These are phyloP conservation scores for Huso huso DNA, from an alignment of 2,797 vertebrate species.

Conservation along the genomic window DNA sequence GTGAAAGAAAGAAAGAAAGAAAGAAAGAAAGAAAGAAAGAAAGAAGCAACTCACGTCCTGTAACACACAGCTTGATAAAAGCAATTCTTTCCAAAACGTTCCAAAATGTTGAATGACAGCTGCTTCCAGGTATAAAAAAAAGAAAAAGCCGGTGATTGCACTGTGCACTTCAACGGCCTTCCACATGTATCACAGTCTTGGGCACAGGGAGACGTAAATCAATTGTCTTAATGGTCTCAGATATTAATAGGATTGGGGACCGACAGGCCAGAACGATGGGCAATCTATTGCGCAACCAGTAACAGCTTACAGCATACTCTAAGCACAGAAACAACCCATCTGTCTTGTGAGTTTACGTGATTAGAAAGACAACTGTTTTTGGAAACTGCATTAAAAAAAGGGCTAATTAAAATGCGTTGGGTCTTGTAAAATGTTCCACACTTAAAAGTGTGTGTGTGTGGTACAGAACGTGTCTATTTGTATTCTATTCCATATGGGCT, in stretches of 20 bases:
- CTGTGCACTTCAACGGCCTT: conserved; percentile 14
- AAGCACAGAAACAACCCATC: no score
- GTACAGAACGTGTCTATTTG: background rate
- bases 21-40: no score
- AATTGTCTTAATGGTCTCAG: conserved; percentile 13
- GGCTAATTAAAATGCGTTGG: no score
- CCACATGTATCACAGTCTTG: conserved; percentile 15
- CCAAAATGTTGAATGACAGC: conserved; percentile 17
- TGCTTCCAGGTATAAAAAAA: conserved; percentile 4
- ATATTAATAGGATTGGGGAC: conserved; percentile 24
- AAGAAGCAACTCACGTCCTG: no score
- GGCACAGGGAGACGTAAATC: conserved; percentile 16
- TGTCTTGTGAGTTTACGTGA: no score
- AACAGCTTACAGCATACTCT: no score
- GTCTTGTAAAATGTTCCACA: no score
- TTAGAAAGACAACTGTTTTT: no score
- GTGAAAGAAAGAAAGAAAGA: no score
- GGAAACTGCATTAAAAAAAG: no score
- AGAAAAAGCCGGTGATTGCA: conserved; percentile 15
- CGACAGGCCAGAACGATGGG: conserved; percentile 9
- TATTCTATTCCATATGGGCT: background rate
- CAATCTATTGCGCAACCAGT: no score
- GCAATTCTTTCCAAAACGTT: background rate
- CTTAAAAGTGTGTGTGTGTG: no score
- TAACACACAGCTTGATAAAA: background rate